phyloP scores from a whole-genome alignment of 2,888 invertebrate species.

The Gastrophysa polygoni region DNA sequence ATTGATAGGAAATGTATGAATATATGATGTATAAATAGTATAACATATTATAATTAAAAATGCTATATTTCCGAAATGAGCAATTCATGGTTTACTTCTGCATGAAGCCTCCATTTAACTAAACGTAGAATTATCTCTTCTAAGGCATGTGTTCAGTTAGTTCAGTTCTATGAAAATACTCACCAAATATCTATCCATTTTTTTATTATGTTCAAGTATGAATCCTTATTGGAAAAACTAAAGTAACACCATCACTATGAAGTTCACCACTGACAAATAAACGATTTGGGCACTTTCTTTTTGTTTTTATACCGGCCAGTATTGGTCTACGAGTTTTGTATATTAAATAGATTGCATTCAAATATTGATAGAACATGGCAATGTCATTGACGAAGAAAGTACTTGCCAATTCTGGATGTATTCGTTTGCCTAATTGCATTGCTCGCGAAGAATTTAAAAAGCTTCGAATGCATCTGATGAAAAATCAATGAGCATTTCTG shows the following conservation, averaged over 20 bases:
- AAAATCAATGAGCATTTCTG: not conserved
- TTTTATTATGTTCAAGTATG: slow-evolving; percentile 17
- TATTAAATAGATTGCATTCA: slow-evolving; percentile 43
- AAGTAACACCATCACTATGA: slow-evolving; percentile 44
- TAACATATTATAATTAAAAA: too few species aligned
- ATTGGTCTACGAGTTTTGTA: slow-evolving; percentile 48
- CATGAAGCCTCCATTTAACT: too few species aligned
- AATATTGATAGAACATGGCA: slow-evolving; percentile 47
- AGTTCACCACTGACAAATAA: slow-evolving; percentile 41
- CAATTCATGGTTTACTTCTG: too few species aligned
- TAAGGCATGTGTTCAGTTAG: too few species aligned
- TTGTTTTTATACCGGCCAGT: slow-evolving; percentile 51
- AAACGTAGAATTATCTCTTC: too few species aligned
- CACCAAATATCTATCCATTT: slow-evolving; percentile 36
- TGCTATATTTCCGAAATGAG: too few species aligned
- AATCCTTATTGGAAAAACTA: slow-evolving; percentile 21
- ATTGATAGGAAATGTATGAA: too few species aligned
- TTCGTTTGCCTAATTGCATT: slow-evolving; percentile 38
- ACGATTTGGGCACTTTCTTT: slow-evolving; percentile 51
- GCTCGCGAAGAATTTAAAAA: slow-evolving; percentile 22
- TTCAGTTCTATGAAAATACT: slow-evolving; percentile 21
- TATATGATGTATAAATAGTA: too few species aligned
- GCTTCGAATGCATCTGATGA: slow-evolving; percentile 1
- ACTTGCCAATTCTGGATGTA: slow-evolving; percentile 46
- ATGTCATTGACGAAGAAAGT: slow-evolving; percentile 50